Percentiles rank a stretch among this genome's conserved stretches.
Conservation (phyloP, 2,113 vertebrate species). For the Oceanites oceanicus region DNA sequence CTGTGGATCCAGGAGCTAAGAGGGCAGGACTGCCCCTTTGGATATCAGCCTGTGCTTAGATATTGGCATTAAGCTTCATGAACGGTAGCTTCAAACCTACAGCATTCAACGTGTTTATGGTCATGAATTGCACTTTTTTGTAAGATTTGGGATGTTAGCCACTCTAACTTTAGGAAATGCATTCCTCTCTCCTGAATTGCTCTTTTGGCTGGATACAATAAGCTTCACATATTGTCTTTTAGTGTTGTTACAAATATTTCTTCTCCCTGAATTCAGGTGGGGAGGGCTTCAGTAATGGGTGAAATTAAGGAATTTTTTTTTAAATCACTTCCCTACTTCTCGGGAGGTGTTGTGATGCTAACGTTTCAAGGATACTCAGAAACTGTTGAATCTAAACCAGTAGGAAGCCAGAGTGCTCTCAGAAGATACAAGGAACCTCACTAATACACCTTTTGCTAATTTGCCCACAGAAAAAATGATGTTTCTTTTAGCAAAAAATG, state of each 20-base stretch:
- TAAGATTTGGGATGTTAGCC: neutral
- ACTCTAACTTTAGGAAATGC: neutral
- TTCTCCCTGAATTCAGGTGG: neutral
- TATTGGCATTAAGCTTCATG: rapidly evolving
- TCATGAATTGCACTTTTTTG: neutral
- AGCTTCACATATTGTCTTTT: neutral
- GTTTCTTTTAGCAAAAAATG: neutral
- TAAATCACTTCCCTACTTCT: neutral
- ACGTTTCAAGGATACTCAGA: neutral
- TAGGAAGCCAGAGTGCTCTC: neutral
- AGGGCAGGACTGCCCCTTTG: neutral
- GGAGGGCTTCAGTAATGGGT: neutral
- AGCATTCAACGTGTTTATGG: neutral
- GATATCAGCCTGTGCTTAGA: neutral
- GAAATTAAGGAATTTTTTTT: neutral
- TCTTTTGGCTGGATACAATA: neutral
- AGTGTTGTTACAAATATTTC: neutral
- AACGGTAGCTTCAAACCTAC: neutral
- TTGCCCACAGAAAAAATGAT: neutral
- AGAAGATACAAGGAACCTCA: neutral
- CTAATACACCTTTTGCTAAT: neutral
- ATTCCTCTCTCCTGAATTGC: neutral
- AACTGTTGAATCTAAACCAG: neutral
- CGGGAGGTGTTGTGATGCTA: neutral
- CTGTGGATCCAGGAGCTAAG: neutral